Conservation (phyloP, 1,140 invertebrate genomes). For the Apolygus lucorum region DNA sequence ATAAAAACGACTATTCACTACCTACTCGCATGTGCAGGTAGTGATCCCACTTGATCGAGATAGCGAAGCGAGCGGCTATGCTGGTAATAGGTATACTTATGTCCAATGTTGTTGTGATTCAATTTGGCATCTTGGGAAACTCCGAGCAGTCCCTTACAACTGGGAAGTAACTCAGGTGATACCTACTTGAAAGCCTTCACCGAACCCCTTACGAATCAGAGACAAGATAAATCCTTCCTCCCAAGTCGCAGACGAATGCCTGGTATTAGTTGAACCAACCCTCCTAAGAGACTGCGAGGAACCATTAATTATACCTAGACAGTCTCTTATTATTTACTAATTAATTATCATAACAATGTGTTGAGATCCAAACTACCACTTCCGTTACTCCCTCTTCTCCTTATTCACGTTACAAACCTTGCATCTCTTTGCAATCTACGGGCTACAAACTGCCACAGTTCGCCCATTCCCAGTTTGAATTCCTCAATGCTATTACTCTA, state of each 20-base stretch:
- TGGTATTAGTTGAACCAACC: not conserved
- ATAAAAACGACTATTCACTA: too few relatives aligned
- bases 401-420: not conserved
- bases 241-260: not conserved
- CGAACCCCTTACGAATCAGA: not conserved
- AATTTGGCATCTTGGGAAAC: too few relatives aligned
- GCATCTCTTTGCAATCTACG: not conserved
- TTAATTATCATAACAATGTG: not conserved
- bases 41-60: too few relatives aligned
- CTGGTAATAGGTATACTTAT: too few relatives aligned
- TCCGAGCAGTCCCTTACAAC: not conserved
- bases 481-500: not conserved
- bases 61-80: too few relatives aligned
- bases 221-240: not conserved
- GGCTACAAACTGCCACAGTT: not conserved
- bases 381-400: not conserved
- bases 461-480: not conserved
- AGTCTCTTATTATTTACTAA: not conserved
- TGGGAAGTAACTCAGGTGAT: not conserved
- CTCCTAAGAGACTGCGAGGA: not conserved
- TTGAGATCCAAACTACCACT: not conserved
- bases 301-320: not conserved
- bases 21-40: too few relatives aligned
- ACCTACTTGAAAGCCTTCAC: not conserved
- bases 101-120: too few relatives aligned